Evolutionary conservation across 2,797 vertebrate species (phyloP).

Genomic region (Alfaro cultratus): DNA sequence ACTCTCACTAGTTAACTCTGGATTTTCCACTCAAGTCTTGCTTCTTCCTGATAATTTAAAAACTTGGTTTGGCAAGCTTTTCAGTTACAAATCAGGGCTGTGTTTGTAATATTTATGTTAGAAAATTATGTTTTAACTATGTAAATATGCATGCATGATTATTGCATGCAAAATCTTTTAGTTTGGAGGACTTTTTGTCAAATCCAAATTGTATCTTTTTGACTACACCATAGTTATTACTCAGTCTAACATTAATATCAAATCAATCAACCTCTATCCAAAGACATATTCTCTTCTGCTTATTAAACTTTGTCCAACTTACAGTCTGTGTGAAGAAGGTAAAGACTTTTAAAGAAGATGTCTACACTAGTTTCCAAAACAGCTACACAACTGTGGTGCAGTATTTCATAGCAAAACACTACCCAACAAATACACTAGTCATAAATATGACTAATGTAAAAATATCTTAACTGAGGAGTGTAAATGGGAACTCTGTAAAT

Average conservation of each 20-base stretch:
- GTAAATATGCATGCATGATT: not conserved
- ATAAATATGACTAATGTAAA: slow-evolving; percentile 2
- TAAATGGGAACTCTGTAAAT: slow-evolving; percentile 53
- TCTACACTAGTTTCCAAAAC: not conserved
- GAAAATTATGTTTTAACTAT: not conserved
- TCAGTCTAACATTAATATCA: not conserved
- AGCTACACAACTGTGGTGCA: not conserved
- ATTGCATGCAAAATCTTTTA: not conserved
- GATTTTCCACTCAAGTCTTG: slow-evolving; percentile 42
- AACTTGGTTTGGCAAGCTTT: slow-evolving; percentile 37
- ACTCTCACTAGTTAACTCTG: slow-evolving; percentile 39
- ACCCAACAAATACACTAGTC: not conserved
- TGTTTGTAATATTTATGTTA: not conserved
- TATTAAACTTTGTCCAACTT: not conserved
- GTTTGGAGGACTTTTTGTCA: not conserved
- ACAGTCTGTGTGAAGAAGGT: not conserved
- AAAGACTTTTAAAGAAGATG: not conserved
- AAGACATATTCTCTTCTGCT: not conserved
- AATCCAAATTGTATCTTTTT: not conserved
- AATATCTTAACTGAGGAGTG: not conserved
- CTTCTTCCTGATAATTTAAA: slow-evolving; percentile 63
- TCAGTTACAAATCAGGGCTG: slow-evolving; percentile 15
- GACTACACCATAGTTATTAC: not conserved
- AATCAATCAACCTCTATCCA: not conserved
- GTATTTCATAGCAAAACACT: slow-evolving; percentile 1